These are phyloP conservation scores for Drosophila serrata DNA, from an alignment of 1,140 invertebrate species.

Conservation along the genomic window DNA sequence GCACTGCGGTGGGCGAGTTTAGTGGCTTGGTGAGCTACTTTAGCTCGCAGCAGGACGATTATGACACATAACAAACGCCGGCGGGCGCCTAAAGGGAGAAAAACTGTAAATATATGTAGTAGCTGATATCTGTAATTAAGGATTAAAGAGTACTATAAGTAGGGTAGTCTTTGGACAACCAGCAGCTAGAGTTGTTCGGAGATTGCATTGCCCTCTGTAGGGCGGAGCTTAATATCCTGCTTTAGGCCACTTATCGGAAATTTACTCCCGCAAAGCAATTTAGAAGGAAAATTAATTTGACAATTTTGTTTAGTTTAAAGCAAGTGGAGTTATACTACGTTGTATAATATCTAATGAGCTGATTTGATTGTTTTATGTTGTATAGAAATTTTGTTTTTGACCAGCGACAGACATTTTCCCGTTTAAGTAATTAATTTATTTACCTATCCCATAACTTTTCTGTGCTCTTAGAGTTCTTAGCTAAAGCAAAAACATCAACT, in stretches of 20 bases:
- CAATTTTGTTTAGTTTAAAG: neutral
- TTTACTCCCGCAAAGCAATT: conserved; percentile 55
- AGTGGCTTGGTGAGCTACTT: conserved; percentile 93
- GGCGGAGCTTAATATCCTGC: conserved; percentile 10
- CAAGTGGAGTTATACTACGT: neutral
- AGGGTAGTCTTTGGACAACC: conserved; percentile 4
- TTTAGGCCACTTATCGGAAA: conserved; percentile 69
- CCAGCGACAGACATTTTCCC: neutral
- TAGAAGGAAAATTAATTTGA: conserved; percentile 4
- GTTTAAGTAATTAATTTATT: conserved; percentile 29
- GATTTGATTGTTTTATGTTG: conserved; percentile 8
- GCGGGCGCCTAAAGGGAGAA: conserved; percentile 28
- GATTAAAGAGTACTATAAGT: conserved; percentile 21
- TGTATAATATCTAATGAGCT: conserved; percentile 1
- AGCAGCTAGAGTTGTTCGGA: neutral
- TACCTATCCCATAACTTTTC: conserved; percentile 1
- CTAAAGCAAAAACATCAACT: conserved; percentile 35
- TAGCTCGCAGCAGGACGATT: conserved; percentile 90
- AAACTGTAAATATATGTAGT: conserved; percentile 65
- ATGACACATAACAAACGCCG: conserved; percentile 84
- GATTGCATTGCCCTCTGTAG: neutral
- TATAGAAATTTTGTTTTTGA: conserved; percentile 8
- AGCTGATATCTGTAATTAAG: conserved; percentile 21
- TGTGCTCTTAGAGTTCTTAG: conserved; percentile 32
- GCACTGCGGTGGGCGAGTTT: conserved; percentile 87